Conservation (phyloP, 2,797 vertebrate species). For the Lutjanus campechanus region DNA sequence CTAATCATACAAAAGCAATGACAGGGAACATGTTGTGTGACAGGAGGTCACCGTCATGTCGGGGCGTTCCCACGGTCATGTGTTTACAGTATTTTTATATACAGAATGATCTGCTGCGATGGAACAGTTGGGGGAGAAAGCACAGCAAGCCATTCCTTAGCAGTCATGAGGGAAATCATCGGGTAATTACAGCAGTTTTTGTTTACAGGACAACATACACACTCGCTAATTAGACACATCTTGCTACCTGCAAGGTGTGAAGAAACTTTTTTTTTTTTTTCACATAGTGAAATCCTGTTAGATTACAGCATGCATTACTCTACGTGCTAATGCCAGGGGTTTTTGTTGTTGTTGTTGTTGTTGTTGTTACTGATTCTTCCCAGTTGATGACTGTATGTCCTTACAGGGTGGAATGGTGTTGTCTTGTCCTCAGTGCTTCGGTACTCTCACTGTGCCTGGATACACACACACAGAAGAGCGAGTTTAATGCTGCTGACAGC, state of each 20-base stretch:
- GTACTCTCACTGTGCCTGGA: conserved; percentile 83
- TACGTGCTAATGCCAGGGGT: conserved; percentile 83
- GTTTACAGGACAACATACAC: conserved; percentile 86
- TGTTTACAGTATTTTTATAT: conserved; percentile 75
- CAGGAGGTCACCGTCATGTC: conserved; percentile 58
- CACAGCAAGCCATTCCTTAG: conserved; percentile 81
- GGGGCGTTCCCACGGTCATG: conserved; percentile 51
- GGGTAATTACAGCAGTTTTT: conserved; percentile 80
- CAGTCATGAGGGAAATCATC: conserved; percentile 77
- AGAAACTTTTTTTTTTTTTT: conserved; percentile 77
- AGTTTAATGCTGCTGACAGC: conserved; percentile 66
- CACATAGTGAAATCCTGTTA: conserved; percentile 87
- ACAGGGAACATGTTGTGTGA: conserved; percentile 61
- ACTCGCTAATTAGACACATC: conserved; percentile 84
- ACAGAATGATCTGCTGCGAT: conserved; percentile 76
- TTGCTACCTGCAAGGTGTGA: conserved; percentile 82
- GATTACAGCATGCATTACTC: conserved; percentile 88
- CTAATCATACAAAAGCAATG: conserved; percentile 77
- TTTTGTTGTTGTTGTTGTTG: conserved; percentile 46
- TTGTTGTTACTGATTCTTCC: conserved; percentile 72
- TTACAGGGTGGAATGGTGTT: conserved; percentile 71
- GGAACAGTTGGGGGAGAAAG: conserved; percentile 54
- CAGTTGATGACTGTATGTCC: conserved; percentile 74
- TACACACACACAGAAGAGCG: conserved; percentile 12
- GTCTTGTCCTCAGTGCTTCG: conserved; percentile 83